phyloP scores from a whole-genome alignment of 2,113 vertebrate genomes.

The Petromus typicus region DNA sequence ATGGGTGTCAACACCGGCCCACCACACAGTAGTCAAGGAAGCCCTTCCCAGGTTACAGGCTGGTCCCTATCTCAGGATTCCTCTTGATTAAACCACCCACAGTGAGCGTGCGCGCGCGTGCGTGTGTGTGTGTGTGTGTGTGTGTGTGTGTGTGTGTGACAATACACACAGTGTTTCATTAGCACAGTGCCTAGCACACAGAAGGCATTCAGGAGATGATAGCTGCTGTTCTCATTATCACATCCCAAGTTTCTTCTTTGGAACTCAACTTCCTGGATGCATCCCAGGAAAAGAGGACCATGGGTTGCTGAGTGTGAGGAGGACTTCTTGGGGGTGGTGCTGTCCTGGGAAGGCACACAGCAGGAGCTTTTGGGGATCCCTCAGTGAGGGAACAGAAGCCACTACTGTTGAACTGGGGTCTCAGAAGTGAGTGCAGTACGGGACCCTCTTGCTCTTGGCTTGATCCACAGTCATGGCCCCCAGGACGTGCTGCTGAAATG shows the following conservation, averaged over 20 bases:
- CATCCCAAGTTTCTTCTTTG: neutral
- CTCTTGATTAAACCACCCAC: neutral
- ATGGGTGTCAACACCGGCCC: neutral
- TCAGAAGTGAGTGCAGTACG: neutral
- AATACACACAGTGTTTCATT: rapidly evolving
- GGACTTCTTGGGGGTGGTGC: rapidly evolving
- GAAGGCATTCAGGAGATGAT: neutral
- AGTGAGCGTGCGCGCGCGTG: rapidly evolving
- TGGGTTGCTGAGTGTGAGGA: rapidly evolving
- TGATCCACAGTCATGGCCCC: neutral
- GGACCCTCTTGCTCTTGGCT: neutral
- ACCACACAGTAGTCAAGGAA: neutral
- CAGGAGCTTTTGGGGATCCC: neutral
- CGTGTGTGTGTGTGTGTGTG: neutral
- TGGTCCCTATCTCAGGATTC: neutral
- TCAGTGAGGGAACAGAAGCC: neutral
- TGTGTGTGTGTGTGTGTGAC: neutral
- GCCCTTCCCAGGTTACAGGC: neutral
- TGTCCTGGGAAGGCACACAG: rapidly evolving
- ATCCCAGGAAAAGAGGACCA: neutral
- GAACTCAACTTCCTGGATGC: neutral
- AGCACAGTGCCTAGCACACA: neutral
- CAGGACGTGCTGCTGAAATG: neutral
- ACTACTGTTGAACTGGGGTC: neutral
- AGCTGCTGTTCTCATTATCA: neutral